Evolutionary conservation across 2,888 invertebrate species (phyloP).

Genomic region (Melitaea athalia): DNA sequence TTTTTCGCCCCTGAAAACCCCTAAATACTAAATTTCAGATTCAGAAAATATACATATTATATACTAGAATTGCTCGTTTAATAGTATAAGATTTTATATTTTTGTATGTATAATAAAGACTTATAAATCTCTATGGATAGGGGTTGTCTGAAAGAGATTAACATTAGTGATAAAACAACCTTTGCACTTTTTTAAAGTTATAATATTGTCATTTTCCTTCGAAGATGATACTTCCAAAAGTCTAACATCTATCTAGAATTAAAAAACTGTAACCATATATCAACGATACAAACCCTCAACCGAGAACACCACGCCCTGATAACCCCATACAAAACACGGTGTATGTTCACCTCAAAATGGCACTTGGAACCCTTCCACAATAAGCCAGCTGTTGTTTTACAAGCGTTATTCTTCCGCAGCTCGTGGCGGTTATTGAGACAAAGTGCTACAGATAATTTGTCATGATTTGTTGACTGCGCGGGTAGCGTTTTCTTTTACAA

Average conservation of each 20-base stretch:
- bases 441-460: slow-evolving; percentile 27
- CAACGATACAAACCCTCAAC: slow-evolving; percentile 26
- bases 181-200: too few relatives aligned
- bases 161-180: too few relatives aligned
- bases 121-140: too few relatives aligned
- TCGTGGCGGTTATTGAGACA: slow-evolving; percentile 30
- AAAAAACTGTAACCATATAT: neutral
- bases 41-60: too few relatives aligned
- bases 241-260: neutral
- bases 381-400: slow-evolving; percentile 25
- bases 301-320: slow-evolving; percentile 31
- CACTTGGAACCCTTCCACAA: slow-evolving; percentile 25
- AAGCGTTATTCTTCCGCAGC: slow-evolving; percentile 18
- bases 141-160: too few relatives aligned
- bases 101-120: too few relatives aligned
- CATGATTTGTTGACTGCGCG: slow-evolving; percentile 27
- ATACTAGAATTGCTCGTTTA: too few relatives aligned
- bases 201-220: too few relatives aligned
- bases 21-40: too few relatives aligned
- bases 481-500: neutral
- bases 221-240: too few relatives aligned
- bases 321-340: slow-evolving; percentile 11
- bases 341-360: slow-evolving; percentile 12
- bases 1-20: too few relatives aligned
- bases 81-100: too few relatives aligned